Conservation (phyloP, 1,140 invertebrate species). For the Scaptomyza pallida region DNA sequence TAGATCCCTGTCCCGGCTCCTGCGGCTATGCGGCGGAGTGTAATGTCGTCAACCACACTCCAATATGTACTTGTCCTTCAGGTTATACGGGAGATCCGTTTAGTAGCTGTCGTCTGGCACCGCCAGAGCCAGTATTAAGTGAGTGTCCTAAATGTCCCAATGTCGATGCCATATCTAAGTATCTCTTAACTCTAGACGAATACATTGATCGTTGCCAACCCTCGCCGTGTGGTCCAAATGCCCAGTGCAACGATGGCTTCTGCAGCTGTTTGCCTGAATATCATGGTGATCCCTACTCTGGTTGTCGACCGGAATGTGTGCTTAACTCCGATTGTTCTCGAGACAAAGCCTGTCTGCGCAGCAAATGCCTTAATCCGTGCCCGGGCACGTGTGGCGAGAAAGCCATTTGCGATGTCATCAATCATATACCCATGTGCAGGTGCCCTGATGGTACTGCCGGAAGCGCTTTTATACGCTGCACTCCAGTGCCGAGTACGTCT, state of each 20-base stretch:
- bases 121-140: constrained; percentile 85
- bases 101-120: constrained; percentile 87
- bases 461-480: constrained; percentile 87
- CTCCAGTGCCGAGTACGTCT: constrained; percentile 85
- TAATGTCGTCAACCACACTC: constrained; percentile 93
- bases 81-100: constrained; percentile 94
- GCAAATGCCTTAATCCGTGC: constrained; percentile 92
- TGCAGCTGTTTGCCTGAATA: constrained; percentile 91
- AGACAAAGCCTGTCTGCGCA: constrained; percentile 90
- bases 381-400: constrained; percentile 91
- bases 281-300: constrained; percentile 92
- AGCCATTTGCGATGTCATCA: constrained; percentile 90
- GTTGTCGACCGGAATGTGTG: constrained; percentile 93
- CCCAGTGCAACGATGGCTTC: constrained; percentile 91
- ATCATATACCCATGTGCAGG: constrained; percentile 90
- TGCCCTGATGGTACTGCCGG: constrained; percentile 90
- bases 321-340: constrained; percentile 91
- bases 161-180: constrained; percentile 83
- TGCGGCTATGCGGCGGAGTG: constrained; percentile 93
- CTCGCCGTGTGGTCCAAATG: constrained; percentile 92
- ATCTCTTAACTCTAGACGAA: constrained; percentile 86
- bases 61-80: constrained; percentile 90
- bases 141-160: constrained; percentile 78
- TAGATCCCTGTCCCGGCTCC: constrained; percentile 92
- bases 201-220: constrained; percentile 90